These are phyloP conservation scores for Apostichopus parvimensis DNA, from an alignment of 35 echinoderm and acorn worm species.

Conservation along the genomic window DNA sequence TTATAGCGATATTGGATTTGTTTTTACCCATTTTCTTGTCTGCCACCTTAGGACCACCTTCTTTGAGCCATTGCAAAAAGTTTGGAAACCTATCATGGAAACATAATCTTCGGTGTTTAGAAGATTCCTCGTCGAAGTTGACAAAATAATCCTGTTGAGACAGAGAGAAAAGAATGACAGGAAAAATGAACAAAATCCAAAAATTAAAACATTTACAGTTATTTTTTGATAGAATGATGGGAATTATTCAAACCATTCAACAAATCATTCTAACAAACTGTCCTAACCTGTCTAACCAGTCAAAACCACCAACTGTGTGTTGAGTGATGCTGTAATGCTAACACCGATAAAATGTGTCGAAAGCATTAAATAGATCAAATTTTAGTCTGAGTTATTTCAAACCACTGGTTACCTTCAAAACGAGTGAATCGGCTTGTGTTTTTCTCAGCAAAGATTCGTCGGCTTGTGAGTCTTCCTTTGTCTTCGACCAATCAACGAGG, in stretches of 20 bases:
- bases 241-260: not conserved
- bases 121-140: slow-evolving; percentile 23
- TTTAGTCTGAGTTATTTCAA: not conserved
- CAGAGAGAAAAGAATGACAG: not conserved
- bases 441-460: not conserved
- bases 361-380: no score
- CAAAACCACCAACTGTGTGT: no score
- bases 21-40: not conserved
- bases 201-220: no score
- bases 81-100: slow-evolving; percentile 30
- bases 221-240: not conserved
- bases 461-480: not conserved
- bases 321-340: no score
- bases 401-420: slow-evolving; percentile 6
- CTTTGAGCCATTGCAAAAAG: not conserved
- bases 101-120: not conserved
- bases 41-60: not conserved
- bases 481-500: slow-evolving; percentile 23
- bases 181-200: no score
- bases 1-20: slow-evolving; percentile 68
- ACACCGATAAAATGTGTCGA: no score
- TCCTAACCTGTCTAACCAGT: no score
- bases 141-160: not conserved
- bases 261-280: no score
- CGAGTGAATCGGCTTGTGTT: not conserved